Percentiles rank a stretch among this genome's conserved stretches.
Conservation (phyloP, 2,797 vertebrate species). For the Lerista edwardsae region DNA sequence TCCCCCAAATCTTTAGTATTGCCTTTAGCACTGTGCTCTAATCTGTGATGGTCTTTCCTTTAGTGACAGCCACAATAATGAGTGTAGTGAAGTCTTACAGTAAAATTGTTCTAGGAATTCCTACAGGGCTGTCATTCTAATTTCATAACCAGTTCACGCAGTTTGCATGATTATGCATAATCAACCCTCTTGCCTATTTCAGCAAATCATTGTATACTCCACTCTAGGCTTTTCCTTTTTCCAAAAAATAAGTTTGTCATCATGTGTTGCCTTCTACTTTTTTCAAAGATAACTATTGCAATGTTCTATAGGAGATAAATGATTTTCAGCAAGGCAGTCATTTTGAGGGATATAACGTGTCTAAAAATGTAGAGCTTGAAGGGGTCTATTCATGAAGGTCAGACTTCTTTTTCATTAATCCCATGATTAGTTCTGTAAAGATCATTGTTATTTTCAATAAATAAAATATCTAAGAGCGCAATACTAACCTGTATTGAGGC, state of each 20-base stretch:
- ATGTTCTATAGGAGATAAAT: neutral
- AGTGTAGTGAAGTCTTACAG: neutral
- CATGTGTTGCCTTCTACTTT: too few species aligned
- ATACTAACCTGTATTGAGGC: too few species aligned
- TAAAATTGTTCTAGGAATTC: neutral
- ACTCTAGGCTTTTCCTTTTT: neutral
- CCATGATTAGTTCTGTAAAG: neutral
- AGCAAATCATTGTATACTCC: neutral
- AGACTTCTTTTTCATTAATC: neutral
- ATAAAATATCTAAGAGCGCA: neutral
- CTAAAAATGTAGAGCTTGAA: neutral
- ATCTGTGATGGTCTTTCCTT: neutral
- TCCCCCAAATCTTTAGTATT: neutral
- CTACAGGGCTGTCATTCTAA: neutral
- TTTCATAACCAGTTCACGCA: neutral
- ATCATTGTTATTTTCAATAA: neutral
- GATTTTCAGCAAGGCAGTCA: neutral
- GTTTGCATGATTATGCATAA: neutral
- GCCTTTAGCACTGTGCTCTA: neutral
- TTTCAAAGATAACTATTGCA: neutral
- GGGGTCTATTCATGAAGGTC: neutral
- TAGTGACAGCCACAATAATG: neutral
- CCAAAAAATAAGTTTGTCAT: neutral
- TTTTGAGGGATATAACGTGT: neutral
- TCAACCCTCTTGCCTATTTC: neutral